Evolutionary conservation across 2,797 vertebrate species (phyloP).

Genomic region (Gallinago nigripennis): DNA sequence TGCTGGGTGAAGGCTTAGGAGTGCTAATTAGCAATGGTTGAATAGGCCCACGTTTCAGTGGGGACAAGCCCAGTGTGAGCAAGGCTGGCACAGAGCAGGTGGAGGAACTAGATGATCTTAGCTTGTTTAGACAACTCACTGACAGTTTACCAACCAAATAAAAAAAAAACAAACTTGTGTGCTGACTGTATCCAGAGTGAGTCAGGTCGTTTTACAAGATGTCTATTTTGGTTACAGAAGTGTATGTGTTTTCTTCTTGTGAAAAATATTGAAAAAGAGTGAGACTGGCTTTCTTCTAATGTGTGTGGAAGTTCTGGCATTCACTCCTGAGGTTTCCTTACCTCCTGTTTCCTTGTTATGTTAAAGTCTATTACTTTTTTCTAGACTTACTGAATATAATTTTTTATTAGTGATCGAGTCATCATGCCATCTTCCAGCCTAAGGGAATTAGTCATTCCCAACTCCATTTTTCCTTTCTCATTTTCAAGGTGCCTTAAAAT

Average conservation of each 20-base stretch:
- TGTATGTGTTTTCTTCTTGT: not conserved
- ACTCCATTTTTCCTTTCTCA: not conserved
- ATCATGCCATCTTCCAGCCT: not conserved
- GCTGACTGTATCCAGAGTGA: not conserved
- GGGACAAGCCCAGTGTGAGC: not conserved
- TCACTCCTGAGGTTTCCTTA: not conserved
- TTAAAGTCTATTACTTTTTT: not conserved
- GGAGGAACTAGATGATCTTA: not conserved
- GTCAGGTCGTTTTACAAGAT: not conserved
- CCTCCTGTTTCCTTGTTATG: not conserved
- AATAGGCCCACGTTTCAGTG: rapidly evolving
- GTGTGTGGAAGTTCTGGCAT: not conserved
- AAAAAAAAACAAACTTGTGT: not conserved
- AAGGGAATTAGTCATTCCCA: not conserved
- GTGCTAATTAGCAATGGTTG: not conserved
- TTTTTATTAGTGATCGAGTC: not conserved
- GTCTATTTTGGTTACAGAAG: not conserved
- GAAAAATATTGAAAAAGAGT: not conserved
- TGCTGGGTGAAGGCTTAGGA: not conserved
- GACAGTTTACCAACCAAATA: not conserved
- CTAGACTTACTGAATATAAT: not conserved
- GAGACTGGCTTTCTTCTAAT: not conserved
- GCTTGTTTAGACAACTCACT: conserved; percentile 1
- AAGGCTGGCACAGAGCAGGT: not conserved
- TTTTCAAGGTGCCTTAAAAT: not conserved